phyloP scores from a whole-genome alignment of 2,888 invertebrate genomes.

The Acronicta psi region DNA sequence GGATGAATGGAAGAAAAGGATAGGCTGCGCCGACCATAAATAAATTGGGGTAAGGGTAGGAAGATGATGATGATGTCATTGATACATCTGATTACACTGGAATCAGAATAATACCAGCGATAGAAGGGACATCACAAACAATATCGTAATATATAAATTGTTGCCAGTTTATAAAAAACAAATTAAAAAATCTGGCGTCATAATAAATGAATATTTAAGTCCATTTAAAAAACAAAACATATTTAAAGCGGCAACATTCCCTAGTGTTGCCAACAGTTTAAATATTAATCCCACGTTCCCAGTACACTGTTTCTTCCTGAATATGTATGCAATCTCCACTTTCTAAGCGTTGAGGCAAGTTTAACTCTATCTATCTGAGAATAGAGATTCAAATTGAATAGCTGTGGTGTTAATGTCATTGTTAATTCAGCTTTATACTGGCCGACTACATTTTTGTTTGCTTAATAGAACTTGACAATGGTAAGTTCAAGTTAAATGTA shows the following conservation, averaged over 20 bases:
- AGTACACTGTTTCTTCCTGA: slow-evolving; percentile 16
- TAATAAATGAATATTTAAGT: background rate
- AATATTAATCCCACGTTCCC: slow-evolving; percentile 46
- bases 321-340: slow-evolving; percentile 32
- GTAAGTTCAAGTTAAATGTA: slow-evolving; percentile 11
- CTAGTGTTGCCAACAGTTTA: slow-evolving; percentile 39
- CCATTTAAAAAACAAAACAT: slow-evolving; percentile 19
- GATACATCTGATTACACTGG: too few species aligned
- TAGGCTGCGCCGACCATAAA: too few species aligned
- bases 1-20: too few species aligned
- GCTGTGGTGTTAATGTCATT: background rate
- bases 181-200: too few species aligned
- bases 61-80: too few species aligned
- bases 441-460: slow-evolving; percentile 19
- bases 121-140: too few species aligned
- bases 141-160: too few species aligned
- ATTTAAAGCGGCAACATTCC: slow-evolving; percentile 33
- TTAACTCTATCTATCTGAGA: background rate
- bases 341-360: slow-evolving; percentile 1
- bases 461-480: slow-evolving; percentile 10
- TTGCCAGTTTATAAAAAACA: too few species aligned
- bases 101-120: too few species aligned
- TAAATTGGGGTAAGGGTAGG: too few species aligned
- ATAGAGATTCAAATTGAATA: slow-evolving; percentile 26
- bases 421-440: slow-evolving; percentile 27